Evolutionary conservation across 37 sponge, comb jelly and placozoan genomes (phyloP).

Genomic region (Halichondria panicea): DNA sequence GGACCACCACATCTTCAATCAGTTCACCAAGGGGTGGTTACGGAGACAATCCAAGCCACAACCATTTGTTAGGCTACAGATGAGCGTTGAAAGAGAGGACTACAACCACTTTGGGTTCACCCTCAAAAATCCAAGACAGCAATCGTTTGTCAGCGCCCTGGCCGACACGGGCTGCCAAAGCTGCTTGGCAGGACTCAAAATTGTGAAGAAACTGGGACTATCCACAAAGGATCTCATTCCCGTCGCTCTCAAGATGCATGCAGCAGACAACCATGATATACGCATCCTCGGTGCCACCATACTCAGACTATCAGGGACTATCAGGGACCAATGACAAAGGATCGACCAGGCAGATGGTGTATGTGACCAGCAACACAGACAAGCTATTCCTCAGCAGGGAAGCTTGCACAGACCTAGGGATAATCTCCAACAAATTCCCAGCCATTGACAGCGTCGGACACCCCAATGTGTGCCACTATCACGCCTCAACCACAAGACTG

Average conservation of each 20-base stretch:
- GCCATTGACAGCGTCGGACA: not conserved
- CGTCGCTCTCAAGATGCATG: slow-evolving; percentile 40
- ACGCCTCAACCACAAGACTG: slow-evolving; percentile 12
- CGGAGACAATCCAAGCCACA: slow-evolving; percentile 31
- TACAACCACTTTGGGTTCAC: slow-evolving; percentile 42
- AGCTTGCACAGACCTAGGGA: slow-evolving; percentile 45
- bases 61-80: slow-evolving; percentile 24
- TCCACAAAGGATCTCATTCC: slow-evolving; percentile 45
- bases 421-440: slow-evolving; percentile 30
- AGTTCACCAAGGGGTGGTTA: slow-evolving; percentile 27
- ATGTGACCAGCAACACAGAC: slow-evolving; percentile 37
- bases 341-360: slow-evolving; percentile 46
- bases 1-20: slow-evolving; percentile 10
- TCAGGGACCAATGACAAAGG: slow-evolving; percentile 4
- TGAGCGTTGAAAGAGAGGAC: slow-evolving; percentile 22
- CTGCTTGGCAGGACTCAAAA: slow-evolving; percentile 39
- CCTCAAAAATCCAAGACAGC: slow-evolving; percentile 6
- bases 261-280: slow-evolving; percentile 45
- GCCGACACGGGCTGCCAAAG: slow-evolving; percentile 52
- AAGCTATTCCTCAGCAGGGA: slow-evolving; percentile 50
- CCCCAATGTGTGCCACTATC: not conserved
- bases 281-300: slow-evolving; percentile 41
- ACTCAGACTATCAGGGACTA: slow-evolving; percentile 41
- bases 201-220: slow-evolving; percentile 37
- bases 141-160: slow-evolving; percentile 40